Evolutionary conservation across 2,888 invertebrate species (phyloP).

Genomic region (Pterostichus madidus): DNA sequence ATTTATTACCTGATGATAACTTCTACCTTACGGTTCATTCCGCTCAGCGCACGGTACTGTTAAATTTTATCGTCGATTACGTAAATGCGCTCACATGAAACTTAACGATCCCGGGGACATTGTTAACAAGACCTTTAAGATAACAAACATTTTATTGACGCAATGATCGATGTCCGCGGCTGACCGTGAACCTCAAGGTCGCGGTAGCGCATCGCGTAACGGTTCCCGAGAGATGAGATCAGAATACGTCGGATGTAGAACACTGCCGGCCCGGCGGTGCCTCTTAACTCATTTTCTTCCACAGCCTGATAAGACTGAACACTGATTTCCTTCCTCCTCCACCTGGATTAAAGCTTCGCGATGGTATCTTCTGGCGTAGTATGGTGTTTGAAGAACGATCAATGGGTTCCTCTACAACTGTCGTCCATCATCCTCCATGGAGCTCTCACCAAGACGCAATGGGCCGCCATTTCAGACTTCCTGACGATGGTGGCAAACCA

Average conservation of each 20-base stretch:
- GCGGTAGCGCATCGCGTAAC: slow-evolving; percentile 17
- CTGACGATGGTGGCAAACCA: slow-evolving; percentile 83
- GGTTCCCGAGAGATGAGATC: slow-evolving; percentile 22
- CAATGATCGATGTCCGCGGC: slow-evolving; percentile 35
- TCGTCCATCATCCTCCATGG: slow-evolving; percentile 84
- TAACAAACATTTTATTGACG: slow-evolving; percentile 57
- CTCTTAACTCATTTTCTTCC: slow-evolving; percentile 54
- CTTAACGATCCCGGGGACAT: slow-evolving; percentile 55
- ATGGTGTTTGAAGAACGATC: slow-evolving; percentile 85
- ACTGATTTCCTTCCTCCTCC: slow-evolving; percentile 58
- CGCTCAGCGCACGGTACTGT: slow-evolving; percentile 50
- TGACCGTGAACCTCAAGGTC: slow-evolving; percentile 49
- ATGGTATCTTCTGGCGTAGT: slow-evolving; percentile 85
- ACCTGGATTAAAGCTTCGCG: slow-evolving; percentile 72
- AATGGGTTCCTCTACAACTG: slow-evolving; percentile 84
- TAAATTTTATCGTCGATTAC: slow-evolving; percentile 63
- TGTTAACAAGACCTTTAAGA: slow-evolving; percentile 63
- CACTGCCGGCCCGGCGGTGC: not conserved
- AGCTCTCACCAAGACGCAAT: slow-evolving; percentile 83
- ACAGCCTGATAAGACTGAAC: slow-evolving; percentile 60
- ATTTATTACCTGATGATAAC: slow-evolving; percentile 52
- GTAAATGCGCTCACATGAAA: slow-evolving; percentile 59
- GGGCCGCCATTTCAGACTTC: slow-evolving; percentile 83
- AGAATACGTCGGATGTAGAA: slow-evolving; percentile 40
- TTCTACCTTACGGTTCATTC: slow-evolving; percentile 61